Percentiles rank a stretch among this genome's conserved stretches.
Evolutionary conservation across 2,113 vertebrate species (phyloP).

Genomic region (Osmerus eperlanus): DNA sequence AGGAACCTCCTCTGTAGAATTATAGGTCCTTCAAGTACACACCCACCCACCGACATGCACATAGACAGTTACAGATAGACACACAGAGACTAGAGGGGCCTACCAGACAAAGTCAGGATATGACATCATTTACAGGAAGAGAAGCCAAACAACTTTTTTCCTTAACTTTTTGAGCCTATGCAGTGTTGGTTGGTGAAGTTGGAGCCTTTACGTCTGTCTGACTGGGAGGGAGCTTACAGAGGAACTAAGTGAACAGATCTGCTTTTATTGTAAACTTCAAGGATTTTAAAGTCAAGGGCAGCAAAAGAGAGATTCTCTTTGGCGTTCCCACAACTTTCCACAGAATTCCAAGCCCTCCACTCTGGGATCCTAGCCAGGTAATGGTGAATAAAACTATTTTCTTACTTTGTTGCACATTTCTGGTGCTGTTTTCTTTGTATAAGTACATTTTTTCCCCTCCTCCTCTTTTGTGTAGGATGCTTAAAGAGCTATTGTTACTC

Average conservation of each 20-base stretch:
- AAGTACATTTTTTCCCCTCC: background rate
- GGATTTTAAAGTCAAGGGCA: conserved; percentile 40
- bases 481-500: conserved; percentile 12
- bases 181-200: conserved; percentile 46
- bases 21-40: conserved; percentile 51
- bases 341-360: conserved; percentile 51
- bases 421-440: background rate
- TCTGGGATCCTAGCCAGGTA: conserved; percentile 65
- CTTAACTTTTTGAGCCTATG: conserved; percentile 32
- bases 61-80: conserved; percentile 31
- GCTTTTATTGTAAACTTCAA: conserved; percentile 38
- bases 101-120: conserved; percentile 82
- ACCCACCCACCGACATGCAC: conserved; percentile 44
- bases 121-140: conserved; percentile 84
- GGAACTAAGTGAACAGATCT: conserved; percentile 41
- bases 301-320: conserved; percentile 39
- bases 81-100: conserved; percentile 50
- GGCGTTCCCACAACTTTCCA: conserved; percentile 53
- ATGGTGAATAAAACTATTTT: conserved; percentile 37
- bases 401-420: background rate
- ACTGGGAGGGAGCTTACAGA: conserved; percentile 35
- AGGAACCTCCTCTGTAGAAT: conserved; percentile 47
- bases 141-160: conserved; percentile 66
- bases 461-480: background rate
- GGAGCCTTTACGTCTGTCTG: conserved; percentile 40